Percentiles rank a stretch among this genome's conserved stretches.
Evolutionary conservation across 1,140 invertebrate species (phyloP).

Genomic region (Drosophila melanica): DNA sequence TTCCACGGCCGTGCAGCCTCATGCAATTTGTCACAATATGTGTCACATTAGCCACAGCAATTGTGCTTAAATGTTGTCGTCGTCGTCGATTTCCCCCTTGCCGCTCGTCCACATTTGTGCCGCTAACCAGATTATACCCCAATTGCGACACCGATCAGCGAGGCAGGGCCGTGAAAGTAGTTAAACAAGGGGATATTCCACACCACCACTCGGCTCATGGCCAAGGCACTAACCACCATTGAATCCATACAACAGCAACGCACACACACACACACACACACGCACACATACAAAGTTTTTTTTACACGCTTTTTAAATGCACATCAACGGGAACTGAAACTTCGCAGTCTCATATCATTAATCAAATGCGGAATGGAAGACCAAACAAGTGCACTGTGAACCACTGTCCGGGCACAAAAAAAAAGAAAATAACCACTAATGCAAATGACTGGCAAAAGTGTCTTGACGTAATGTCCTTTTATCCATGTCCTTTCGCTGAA

Average conservation of each 20-base stretch:
- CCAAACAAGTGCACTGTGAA: constrained; percentile 46
- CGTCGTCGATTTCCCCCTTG: constrained; percentile 20
- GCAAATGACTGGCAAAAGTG: constrained; percentile 44
- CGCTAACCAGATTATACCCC: constrained; percentile 81
- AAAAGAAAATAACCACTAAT: constrained; percentile 30
- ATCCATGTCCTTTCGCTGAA: constrained; percentile 11
- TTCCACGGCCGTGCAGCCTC: constrained; percentile 37
- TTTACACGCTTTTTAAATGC: constrained; percentile 57
- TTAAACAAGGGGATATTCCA: constrained; percentile 54
- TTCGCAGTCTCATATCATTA: constrained; percentile 59
- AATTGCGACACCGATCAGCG: constrained; percentile 68
- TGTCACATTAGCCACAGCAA: constrained; percentile 84
- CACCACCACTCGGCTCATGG: constrained; percentile 33
- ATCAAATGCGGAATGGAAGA: constrained; percentile 63
- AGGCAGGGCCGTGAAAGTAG: constrained; percentile 49
- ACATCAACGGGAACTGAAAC: constrained; percentile 35
- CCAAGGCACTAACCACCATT: constrained; percentile 21
- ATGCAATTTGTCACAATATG: constrained; percentile 84
- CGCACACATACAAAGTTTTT: constrained; percentile 46
- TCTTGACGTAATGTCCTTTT: constrained; percentile 17
- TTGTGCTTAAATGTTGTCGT: constrained; percentile 74
- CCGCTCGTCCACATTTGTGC: constrained; percentile 43
- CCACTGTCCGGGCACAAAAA: neutral
- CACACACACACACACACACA: neutral
- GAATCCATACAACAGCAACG: constrained; percentile 17